Conservation (phyloP, 2,888 invertebrate genomes). For the Caenorhabditis imperialis region DNA sequence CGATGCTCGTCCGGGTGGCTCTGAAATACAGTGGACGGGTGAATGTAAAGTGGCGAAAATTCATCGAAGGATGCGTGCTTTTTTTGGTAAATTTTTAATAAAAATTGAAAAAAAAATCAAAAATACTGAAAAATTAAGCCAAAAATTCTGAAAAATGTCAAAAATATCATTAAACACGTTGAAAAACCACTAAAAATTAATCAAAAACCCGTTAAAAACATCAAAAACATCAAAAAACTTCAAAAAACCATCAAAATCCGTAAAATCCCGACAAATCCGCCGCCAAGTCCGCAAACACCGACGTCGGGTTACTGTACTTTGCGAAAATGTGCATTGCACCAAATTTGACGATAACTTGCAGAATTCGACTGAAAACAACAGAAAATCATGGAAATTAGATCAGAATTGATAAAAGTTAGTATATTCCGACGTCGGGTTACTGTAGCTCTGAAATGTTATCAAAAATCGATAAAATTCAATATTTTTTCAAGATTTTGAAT, state of each 20-base stretch:
- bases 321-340: too few species aligned
- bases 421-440: too few species aligned
- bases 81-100: conserved; percentile 82
- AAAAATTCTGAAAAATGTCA: background rate
- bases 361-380: background rate
- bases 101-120: background rate
- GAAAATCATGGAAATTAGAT: background rate
- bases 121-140: background rate
- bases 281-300: too few species aligned
- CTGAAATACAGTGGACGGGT: conserved; percentile 92
- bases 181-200: background rate
- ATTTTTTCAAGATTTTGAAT: too few species aligned
- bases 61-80: conserved; percentile 88
- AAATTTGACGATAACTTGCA: background rate
- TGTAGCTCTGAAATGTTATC: too few species aligned
- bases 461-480: too few species aligned
- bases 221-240: background rate
- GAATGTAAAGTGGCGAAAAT: conserved; percentile 86
- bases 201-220: conserved; percentile 5
- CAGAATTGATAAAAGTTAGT: background rate
- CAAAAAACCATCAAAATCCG: too few species aligned
- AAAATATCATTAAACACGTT: conserved; percentile 2
- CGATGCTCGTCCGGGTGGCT: conserved; percentile 92
- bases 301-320: too few species aligned
- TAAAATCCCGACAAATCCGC: too few species aligned